Conservation (phyloP, 2,113 vertebrate genomes). For the Sorex araneus region DNA sequence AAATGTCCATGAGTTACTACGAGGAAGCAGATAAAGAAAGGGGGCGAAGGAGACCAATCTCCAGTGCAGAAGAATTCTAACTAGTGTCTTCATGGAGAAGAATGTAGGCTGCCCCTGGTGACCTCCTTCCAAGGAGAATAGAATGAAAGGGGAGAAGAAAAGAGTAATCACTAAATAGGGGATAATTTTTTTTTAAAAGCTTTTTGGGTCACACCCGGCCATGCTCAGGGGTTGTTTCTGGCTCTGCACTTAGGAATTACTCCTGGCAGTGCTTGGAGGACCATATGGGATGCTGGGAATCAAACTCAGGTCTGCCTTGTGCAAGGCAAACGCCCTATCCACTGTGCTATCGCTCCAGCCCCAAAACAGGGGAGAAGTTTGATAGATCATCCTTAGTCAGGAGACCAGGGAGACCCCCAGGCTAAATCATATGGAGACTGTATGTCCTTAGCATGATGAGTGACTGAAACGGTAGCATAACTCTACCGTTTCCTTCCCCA, state of each 20-base stretch:
- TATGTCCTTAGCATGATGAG: neutral
- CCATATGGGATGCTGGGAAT: too few relatives aligned
- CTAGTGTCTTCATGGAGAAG: neutral
- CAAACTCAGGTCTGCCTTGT: too few relatives aligned
- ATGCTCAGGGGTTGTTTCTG: too few relatives aligned
- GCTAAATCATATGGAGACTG: neutral
- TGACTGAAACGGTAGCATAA: neutral
- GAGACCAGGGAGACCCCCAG: neutral
- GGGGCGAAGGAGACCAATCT: slow-evolving; percentile 15
- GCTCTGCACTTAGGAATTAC: too few relatives aligned
- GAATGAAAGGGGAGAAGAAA: neutral
- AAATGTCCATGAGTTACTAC: neutral
- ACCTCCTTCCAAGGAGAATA: neutral
- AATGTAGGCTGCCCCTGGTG: neutral
- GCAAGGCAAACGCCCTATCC: too few relatives aligned
- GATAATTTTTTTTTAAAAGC: too few relatives aligned
- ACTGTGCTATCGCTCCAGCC: too few relatives aligned
- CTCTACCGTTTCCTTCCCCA: neutral
- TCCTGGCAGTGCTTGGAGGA: too few relatives aligned
- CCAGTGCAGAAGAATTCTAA: neutral
- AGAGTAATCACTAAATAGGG: too few relatives aligned
- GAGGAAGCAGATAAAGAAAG: neutral
- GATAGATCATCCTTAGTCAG: neutral
- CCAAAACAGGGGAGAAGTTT: too few relatives aligned
- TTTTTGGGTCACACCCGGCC: too few relatives aligned